Evolutionary conservation across 2,797 vertebrate species (phyloP).

Genomic region (Sternotherus odoratus): DNA sequence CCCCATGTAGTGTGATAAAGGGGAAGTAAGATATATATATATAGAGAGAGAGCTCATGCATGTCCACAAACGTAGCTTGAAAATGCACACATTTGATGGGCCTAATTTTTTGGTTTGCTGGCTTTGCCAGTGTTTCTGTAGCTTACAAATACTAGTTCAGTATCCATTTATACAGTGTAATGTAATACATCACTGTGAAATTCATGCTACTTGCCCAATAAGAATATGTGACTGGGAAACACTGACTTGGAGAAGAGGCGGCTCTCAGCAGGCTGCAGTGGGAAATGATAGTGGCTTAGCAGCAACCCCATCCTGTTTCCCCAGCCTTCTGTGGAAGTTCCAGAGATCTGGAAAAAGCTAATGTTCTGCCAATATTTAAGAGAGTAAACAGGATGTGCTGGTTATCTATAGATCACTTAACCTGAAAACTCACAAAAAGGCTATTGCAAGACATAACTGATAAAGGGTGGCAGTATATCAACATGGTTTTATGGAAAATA

Average conservation of each 20-base stretch:
- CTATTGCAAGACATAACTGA: not conserved
- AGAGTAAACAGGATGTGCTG: conserved; percentile 4
- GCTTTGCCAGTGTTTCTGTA: not conserved
- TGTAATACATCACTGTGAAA: no score
- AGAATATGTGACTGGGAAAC: not conserved
- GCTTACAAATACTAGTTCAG: not conserved
- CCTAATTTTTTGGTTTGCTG: not conserved
- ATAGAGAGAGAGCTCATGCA: no score
- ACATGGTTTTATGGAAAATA: no score
- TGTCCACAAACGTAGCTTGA: not conserved
- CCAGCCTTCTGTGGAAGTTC: not conserved
- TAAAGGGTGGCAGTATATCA: no score
- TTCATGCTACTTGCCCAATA: not conserved
- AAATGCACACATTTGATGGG: not conserved
- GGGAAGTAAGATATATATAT: not conserved
- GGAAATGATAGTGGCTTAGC: not conserved
- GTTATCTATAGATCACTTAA: conserved; percentile 15
- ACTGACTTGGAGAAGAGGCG: not conserved
- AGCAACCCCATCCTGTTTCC: not conserved
- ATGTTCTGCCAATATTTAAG: conserved; percentile 43
- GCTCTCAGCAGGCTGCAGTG: accelerated
- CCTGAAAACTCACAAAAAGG: conserved; percentile 24
- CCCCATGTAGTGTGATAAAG: not conserved
- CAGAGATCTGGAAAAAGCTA: conserved; percentile 10
- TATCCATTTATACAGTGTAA: not conserved